Conservation (phyloP, 2,113 vertebrate genomes). For the Ciconia stormi region DNA sequence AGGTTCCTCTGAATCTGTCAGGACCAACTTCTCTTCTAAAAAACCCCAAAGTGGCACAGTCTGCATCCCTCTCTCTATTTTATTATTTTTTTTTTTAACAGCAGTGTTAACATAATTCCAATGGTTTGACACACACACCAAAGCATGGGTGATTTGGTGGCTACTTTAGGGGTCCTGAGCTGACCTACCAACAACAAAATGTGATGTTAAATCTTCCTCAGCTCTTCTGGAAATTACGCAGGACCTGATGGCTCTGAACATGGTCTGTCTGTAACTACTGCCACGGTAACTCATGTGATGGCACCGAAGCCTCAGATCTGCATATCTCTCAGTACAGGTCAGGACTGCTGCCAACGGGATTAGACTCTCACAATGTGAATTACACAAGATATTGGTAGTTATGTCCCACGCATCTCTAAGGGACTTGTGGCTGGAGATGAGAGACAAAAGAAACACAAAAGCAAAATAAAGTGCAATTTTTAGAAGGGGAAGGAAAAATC, state of each 20-base stretch:
- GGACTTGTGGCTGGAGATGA: neutral
- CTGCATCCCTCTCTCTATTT: neutral
- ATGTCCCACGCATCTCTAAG: neutral
- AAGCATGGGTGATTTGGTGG: neutral
- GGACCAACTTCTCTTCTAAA: neutral
- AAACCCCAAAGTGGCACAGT: neutral
- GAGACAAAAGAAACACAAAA: neutral
- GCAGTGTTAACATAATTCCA: neutral
- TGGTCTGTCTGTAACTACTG: neutral
- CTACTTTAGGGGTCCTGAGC: neutral
- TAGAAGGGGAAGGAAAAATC: neutral
- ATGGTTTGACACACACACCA: neutral
- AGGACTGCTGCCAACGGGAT: neutral
- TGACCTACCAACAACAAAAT: neutral
- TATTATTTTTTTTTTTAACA: neutral
- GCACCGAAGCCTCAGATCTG: neutral
- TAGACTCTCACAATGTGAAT: neutral
- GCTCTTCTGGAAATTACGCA: neutral
- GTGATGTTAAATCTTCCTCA: neutral
- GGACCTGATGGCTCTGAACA: neutral
- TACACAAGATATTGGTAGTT: neutral
- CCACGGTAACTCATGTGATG: neutral
- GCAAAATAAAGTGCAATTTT: neutral
- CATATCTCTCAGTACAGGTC: neutral
- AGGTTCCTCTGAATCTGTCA: slow-evolving; percentile 17